Evolutionary conservation across 30 jellyfish, hydroid and myxozoan genomes (phyloP).

Genomic region (Pelagia noctiluca): DNA sequence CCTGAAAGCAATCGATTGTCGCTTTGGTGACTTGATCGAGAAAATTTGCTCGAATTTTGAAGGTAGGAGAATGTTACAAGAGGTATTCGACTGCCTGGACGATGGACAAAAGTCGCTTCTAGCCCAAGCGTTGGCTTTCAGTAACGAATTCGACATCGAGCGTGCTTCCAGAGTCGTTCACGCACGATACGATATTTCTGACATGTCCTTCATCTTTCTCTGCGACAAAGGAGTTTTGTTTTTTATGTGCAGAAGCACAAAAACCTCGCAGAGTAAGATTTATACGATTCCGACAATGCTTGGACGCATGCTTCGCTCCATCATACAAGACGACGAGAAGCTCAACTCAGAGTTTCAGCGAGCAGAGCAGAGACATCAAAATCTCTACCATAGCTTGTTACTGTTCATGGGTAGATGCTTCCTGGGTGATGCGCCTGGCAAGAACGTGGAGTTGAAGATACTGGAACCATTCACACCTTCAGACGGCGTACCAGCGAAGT

Average conservation of each 20-base stretch:
- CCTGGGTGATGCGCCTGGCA: conserved; percentile 54
- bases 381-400: conserved; percentile 8
- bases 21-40: conserved; percentile 29
- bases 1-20: conserved; percentile 35
- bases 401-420: conserved; percentile 50
- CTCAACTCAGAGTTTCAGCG: background rate
- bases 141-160: conserved; percentile 35
- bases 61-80: conserved; percentile 17
- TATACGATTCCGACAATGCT: conserved; percentile 47
- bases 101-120: conserved; percentile 22
- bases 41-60: background rate
- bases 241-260: conserved; percentile 1
- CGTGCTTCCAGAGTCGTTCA: conserved; percentile 45
- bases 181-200: background rate
- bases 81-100: conserved; percentile 9
- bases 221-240: conserved; percentile 61
- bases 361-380: conserved; percentile 47
- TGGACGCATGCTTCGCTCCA: conserved; percentile 33
- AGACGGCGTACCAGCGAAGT: conserved; percentile 60
- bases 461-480: conserved; percentile 75
- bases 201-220: conserved; percentile 35
- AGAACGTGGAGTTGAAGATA: conserved; percentile 34
- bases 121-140: conserved; percentile 48
- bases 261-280: background rate
- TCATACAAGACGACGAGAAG: conserved; percentile 1